Evolutionary conservation across 1,140 invertebrate species (phyloP).

Genomic region (Mylabris phalerata): DNA sequence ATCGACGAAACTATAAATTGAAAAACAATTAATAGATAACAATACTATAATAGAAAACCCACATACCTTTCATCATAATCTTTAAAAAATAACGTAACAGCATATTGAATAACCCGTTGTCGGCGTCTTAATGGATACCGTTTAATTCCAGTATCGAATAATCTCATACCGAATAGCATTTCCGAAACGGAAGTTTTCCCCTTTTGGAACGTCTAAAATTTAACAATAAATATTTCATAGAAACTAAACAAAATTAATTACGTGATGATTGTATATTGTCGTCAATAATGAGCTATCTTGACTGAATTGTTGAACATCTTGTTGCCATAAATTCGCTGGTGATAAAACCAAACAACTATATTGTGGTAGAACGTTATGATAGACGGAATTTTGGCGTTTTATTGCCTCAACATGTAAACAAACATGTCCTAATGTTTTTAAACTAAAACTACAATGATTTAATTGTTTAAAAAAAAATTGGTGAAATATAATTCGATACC

Average conservation of each 20-base stretch:
- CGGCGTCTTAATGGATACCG: slow-evolving; percentile 74
- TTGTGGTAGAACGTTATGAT: slow-evolving; percentile 66
- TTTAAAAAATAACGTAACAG: slow-evolving; percentile 80
- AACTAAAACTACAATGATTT: slow-evolving; percentile 25
- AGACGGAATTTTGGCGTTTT: slow-evolving; percentile 48
- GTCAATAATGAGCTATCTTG: slow-evolving; percentile 69
- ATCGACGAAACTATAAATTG: slow-evolving; percentile 63
- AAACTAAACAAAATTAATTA: slow-evolving; percentile 39
- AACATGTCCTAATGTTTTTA: slow-evolving; percentile 62
- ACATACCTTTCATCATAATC: slow-evolving; percentile 69
- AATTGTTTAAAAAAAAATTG: not conserved
- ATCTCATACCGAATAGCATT: slow-evolving; percentile 85
- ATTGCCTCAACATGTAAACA: slow-evolving; percentile 83
- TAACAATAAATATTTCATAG: not conserved
- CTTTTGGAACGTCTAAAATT: slow-evolving; percentile 61
- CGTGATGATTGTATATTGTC: slow-evolving; percentile 77
- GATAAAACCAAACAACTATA: slow-evolving; percentile 90
- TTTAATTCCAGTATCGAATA: slow-evolving; percentile 84
- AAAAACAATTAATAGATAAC: slow-evolving; percentile 11
- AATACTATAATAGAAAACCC: slow-evolving; percentile 1
- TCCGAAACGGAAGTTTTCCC: slow-evolving; percentile 79
- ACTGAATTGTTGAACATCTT: slow-evolving; percentile 68
- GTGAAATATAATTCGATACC: slow-evolving; percentile 47
- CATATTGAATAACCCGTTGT: slow-evolving; percentile 80
- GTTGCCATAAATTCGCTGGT: slow-evolving; percentile 89